A percentile compares a stretch with the other conserved stretches of the same genome.
Evolutionary conservation across 1,140 invertebrate genomes (phyloP).

Genomic region (Hestina assimilis): DNA sequence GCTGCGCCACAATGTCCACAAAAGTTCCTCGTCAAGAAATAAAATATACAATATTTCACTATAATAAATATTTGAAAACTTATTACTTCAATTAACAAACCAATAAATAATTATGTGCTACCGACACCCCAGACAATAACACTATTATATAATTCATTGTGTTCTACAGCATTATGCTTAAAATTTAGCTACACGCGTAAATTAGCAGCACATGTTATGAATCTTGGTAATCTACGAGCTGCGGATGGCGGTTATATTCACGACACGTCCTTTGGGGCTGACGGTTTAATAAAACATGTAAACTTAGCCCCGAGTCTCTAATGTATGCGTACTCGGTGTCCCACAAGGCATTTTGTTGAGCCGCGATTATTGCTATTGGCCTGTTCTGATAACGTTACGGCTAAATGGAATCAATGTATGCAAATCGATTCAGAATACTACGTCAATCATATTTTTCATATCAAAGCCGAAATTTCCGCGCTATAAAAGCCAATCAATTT

Average conservation of each 20-base stretch:
- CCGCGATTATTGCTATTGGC: slow-evolving; percentile 33
- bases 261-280: slow-evolving; percentile 28
- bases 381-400: slow-evolving; percentile 24
- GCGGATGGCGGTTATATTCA: slow-evolving; percentile 24
- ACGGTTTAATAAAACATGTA: slow-evolving; percentile 41
- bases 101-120: background rate
- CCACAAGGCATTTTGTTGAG: slow-evolving; percentile 31
- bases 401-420: slow-evolving; percentile 11
- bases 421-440: background rate
- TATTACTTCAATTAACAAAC: no score
- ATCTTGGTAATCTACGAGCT: slow-evolving; percentile 20
- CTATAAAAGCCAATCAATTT: no score
- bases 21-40: no score
- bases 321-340: slow-evolving; percentile 33
- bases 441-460: background rate
- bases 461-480: no score
- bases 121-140: background rate
- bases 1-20: background rate
- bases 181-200: slow-evolving; percentile 18
- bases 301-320: slow-evolving; percentile 25
- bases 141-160: background rate
- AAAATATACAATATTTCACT: no score
- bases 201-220: slow-evolving; percentile 6
- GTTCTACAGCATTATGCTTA: slow-evolving; percentile 7
- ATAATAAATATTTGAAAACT: no score